Percentiles rank a stretch among this genome's conserved stretches.
These are phyloP conservation scores for Drosophila obscura DNA, from an alignment of 1,140 invertebrate genomes.

Conservation along the genomic window DNA sequence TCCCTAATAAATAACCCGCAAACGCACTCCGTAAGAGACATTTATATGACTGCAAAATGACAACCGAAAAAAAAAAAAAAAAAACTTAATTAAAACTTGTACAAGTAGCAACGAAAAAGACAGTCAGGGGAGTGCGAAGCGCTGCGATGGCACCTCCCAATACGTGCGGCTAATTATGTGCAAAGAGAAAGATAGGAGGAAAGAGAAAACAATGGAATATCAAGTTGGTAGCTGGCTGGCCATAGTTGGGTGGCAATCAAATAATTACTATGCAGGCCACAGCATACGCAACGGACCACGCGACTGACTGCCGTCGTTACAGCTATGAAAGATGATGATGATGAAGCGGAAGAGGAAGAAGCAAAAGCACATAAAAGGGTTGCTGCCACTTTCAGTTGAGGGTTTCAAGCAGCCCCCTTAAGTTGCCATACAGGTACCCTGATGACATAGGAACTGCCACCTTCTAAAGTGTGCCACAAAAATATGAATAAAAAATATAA, in stretches of 20 bases:
- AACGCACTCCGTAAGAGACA: neutral
- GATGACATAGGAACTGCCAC: no score
- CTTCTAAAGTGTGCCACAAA: no score
- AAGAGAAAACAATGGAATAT: slow-evolving; percentile 54
- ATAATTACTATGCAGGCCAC: slow-evolving; percentile 52
- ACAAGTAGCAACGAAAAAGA: slow-evolving; percentile 33
- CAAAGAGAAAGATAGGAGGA: slow-evolving; percentile 15
- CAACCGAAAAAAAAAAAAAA: slow-evolving; percentile 16
- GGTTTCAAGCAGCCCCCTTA: neutral
- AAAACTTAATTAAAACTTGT: slow-evolving; percentile 36
- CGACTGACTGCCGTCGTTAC: slow-evolving; percentile 7
- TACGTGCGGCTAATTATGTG: slow-evolving; percentile 73
- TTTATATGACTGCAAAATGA: slow-evolving; percentile 22
- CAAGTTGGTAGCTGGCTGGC: slow-evolving; percentile 22
- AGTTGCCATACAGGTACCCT: no score
- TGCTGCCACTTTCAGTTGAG: slow-evolving; percentile 14
- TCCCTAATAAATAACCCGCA: slow-evolving; percentile 20
- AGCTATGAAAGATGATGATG: slow-evolving; percentile 37
- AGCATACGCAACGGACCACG: slow-evolving; percentile 40
- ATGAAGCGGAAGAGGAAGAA: slow-evolving; percentile 49
- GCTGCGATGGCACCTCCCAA: slow-evolving; percentile 42
- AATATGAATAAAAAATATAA: no score
- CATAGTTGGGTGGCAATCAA: slow-evolving; percentile 51
- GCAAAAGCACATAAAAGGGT: neutral
- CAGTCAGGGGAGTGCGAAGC: slow-evolving; percentile 11